Percentiles rank a stretch among this genome's conserved stretches.
phyloP scores from a whole-genome alignment of 1,140 invertebrate species.

The Cydia fagiglandana region DNA sequence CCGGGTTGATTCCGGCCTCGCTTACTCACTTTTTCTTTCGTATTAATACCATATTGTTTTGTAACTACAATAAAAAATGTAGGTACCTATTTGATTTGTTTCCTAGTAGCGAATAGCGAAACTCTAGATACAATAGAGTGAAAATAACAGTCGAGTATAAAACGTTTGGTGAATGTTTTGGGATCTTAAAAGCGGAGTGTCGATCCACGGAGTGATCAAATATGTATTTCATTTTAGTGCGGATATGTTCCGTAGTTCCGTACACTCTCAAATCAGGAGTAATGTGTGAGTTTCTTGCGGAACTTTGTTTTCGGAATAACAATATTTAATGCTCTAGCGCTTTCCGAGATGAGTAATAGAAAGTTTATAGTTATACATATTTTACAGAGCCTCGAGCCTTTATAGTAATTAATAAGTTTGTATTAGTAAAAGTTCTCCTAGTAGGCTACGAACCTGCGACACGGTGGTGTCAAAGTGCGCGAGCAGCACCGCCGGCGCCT shows the following conservation, averaged over 20 bases:
- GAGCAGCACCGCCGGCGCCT: constrained; percentile 73
- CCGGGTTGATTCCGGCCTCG: no score
- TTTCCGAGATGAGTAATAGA: neutral
- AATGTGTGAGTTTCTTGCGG: neutral
- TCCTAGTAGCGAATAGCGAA: no score
- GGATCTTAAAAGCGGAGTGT: neutral
- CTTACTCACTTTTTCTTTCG: no score
- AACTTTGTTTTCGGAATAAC: neutral
- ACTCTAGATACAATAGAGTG: no score
- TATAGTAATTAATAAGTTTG: no score
- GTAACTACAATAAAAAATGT: no score
- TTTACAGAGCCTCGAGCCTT: no score
- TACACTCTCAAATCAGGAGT: neutral
- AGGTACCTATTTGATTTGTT: no score
- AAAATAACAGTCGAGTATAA: no score
- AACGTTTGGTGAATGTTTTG: neutral
- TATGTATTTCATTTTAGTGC: constrained; percentile 1
- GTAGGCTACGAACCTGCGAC: constrained; percentile 74
- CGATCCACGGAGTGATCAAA: neutral
- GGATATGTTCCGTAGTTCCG: neutral
- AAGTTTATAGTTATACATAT: neutral
- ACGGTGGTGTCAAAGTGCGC: constrained; percentile 83
- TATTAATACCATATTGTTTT: no score
- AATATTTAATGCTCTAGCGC: neutral
- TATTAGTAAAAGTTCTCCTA: no score